Evolutionary conservation across 2,888 invertebrate genomes (phyloP).

Genomic region (Metallyticus violacea): DNA sequence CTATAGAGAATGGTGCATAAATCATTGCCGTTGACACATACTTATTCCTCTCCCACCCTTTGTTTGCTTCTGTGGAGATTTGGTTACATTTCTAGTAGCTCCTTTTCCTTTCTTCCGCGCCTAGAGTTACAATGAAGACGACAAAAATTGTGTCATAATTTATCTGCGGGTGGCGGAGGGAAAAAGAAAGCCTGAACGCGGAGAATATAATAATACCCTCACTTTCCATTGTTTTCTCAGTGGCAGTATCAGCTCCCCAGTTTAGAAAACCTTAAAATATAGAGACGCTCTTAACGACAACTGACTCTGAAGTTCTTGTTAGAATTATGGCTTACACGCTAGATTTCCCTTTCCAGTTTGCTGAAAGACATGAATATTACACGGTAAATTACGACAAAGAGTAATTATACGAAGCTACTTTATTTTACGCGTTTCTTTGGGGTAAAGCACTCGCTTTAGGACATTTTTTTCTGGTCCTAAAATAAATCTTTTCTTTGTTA

Average conservation of each 20-base stretch:
- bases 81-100: background rate
- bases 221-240: background rate
- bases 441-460: too few relatives aligned
- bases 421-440: too few relatives aligned
- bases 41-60: background rate
- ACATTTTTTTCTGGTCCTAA: too few relatives aligned
- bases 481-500: too few relatives aligned
- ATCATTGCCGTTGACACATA: background rate
- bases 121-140: background rate
- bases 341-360: too few relatives aligned
- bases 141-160: background rate
- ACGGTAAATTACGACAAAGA: background rate
- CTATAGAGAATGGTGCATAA: background rate
- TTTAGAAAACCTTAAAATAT: background rate
- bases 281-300: background rate
- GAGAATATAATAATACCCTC: background rate
- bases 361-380: background rate
- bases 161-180: background rate
- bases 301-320: background rate
- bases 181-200: background rate
- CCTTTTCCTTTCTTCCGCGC: background rate
- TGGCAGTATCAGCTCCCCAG: too few relatives aligned
- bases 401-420: background rate
- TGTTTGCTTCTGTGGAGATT: background rate
- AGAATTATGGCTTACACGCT: too few relatives aligned